phyloP scores from a whole-genome alignment of 2,888 invertebrate species.

The Drosophila picticornis region DNA sequence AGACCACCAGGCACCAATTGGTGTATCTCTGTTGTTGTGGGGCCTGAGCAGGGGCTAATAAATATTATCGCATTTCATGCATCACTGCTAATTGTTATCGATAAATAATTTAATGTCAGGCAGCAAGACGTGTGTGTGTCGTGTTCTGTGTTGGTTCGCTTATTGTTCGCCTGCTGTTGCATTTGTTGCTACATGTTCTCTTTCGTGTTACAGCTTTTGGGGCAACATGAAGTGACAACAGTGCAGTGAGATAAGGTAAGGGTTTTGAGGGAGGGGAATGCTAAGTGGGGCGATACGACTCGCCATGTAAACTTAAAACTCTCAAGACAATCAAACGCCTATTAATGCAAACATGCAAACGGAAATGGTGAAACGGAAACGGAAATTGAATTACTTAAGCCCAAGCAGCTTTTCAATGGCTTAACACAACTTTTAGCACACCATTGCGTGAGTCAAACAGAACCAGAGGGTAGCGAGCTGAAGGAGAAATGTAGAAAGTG shows the following conservation, averaged over 20 bases:
- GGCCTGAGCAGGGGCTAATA: constrained; percentile 68
- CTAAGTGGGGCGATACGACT: neutral
- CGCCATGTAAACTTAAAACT: constrained; percentile 34
- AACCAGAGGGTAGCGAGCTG: neutral
- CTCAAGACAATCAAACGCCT: constrained; percentile 36
- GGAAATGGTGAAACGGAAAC: constrained; percentile 30
- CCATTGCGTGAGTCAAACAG: constrained; percentile 16
- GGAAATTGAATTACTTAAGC: constrained; percentile 50
- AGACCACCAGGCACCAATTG: constrained; percentile 42
- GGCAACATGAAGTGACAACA: constrained; percentile 25
- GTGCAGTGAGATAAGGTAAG: neutral
- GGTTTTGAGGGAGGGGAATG: neutral
- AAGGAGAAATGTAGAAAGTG: neutral
- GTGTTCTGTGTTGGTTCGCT: neutral
- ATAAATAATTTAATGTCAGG: constrained; percentile 75
- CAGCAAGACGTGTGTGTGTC: constrained; percentile 30
- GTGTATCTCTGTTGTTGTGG: constrained; percentile 23
- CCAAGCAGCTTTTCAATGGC: constrained; percentile 19
- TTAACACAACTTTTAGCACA: constrained; percentile 7
- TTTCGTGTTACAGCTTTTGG: constrained; percentile 9
- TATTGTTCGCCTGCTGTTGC: neutral
- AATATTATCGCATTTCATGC: constrained; percentile 82
- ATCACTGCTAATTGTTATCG: constrained; percentile 82
- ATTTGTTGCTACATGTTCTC: constrained; percentile 1
- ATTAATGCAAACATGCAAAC: constrained; percentile 40